Conservation (phyloP, 2,797 vertebrate genomes). For the Prionace glauca region DNA sequence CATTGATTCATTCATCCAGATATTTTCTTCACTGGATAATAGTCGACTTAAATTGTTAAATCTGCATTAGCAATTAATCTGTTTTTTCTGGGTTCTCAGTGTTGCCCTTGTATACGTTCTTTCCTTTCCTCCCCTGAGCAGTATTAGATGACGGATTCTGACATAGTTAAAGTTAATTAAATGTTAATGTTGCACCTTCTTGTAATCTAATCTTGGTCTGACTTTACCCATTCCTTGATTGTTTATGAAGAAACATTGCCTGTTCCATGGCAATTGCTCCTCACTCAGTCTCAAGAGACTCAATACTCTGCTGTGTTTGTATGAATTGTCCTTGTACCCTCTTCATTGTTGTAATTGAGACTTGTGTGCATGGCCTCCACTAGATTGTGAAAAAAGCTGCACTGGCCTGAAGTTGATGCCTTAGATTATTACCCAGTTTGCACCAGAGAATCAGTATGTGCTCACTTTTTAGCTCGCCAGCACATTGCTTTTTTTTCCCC, state of each 20-base stretch:
- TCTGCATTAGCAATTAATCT: neutral
- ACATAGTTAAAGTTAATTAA: conserved; percentile 53
- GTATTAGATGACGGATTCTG: conserved; percentile 51
- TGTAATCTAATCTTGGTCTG: conserved; percentile 51
- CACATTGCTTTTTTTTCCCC: conserved; percentile 43
- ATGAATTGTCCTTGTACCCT: conserved; percentile 46
- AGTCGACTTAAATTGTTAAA: neutral
- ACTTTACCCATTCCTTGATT: conserved; percentile 44
- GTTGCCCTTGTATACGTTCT: neutral
- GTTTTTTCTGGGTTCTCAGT: neutral
- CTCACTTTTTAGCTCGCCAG: conserved; percentile 38
- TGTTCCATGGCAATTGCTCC: conserved; percentile 51
- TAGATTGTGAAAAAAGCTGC: conserved; percentile 40
- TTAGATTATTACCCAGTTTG: conserved; percentile 48
- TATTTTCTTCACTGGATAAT: neutral
- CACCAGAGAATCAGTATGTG: conserved; percentile 44
- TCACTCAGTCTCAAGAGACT: conserved; percentile 49
- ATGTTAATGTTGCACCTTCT: conserved; percentile 58
- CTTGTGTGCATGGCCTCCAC: conserved; percentile 43
- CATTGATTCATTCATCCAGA: neutral
- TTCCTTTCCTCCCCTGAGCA: conserved; percentile 42
- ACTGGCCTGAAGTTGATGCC: conserved; percentile 44
- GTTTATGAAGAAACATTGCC: conserved; percentile 54
- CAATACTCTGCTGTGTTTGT: conserved; percentile 44
- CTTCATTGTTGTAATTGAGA: conserved; percentile 46